Evolutionary conservation across 2,113 vertebrate genomes (phyloP).

Genomic region (Silurus glanis): DNA sequence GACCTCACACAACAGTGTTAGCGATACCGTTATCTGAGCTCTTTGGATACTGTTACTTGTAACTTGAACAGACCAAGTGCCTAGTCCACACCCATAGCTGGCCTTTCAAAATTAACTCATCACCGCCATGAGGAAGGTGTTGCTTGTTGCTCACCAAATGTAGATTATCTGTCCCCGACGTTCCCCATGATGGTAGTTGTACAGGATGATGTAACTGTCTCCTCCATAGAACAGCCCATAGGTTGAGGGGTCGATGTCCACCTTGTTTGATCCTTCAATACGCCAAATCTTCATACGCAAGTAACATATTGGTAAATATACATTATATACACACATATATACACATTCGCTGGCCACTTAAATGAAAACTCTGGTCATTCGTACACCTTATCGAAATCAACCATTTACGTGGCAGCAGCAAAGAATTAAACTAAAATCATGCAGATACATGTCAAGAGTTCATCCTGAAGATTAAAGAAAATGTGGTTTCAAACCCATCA

Average conservation of each 20-base stretch:
- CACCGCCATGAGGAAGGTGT: neutral
- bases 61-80: conserved; percentile 28
- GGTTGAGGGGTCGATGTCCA: conserved; percentile 64
- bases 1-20: neutral
- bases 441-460: too few species aligned
- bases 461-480: neutral
- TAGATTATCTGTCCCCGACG: conserved; percentile 84
- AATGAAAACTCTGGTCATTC: neutral
- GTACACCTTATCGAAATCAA: neutral
- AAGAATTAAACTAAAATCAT: neutral
- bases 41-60: conserved; percentile 31
- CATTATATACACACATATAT: too few species aligned
- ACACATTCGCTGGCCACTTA: neutral
- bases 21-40: neutral
- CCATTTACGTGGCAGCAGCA: neutral
- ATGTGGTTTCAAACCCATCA: neutral
- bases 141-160: conserved; percentile 78
- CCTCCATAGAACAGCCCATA: conserved; percentile 87
- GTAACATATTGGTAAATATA: neutral
- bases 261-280: conserved; percentile 81
- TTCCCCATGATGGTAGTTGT: conserved; percentile 72
- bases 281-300: conserved; percentile 82
- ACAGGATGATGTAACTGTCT: conserved; percentile 87
- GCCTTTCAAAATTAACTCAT: neutral
- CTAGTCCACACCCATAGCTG: conserved; percentile 5